Conservation (phyloP, 2,888 invertebrate species). For the Nycteola revayana region DNA sequence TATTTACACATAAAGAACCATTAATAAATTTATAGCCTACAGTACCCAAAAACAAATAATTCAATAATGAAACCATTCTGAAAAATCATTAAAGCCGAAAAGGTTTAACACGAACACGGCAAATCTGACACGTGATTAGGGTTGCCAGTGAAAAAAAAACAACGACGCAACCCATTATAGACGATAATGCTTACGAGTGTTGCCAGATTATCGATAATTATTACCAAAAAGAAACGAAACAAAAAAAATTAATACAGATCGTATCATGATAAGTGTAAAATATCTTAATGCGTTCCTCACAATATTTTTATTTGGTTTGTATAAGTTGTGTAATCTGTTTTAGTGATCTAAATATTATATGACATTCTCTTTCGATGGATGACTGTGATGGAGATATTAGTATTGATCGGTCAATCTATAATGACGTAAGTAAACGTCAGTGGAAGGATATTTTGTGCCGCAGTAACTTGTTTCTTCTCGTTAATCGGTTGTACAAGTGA, state of each 20-base stretch:
- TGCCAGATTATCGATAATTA: slow-evolving; percentile 81
- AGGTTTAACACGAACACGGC: slow-evolving; percentile 58
- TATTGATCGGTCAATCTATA: slow-evolving; percentile 67
- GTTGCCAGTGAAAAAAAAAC: slow-evolving; percentile 71
- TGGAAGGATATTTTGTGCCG: slow-evolving; percentile 56
- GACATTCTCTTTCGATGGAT: slow-evolving; percentile 46
- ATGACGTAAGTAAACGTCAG: slow-evolving; percentile 21
- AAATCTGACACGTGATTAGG: slow-evolving; percentile 81
- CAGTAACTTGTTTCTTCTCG: slow-evolving; percentile 51
- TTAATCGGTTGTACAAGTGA: slow-evolving; percentile 59
- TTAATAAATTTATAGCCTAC: too few relatives aligned
- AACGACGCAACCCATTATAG: slow-evolving; percentile 70
- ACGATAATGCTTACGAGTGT: slow-evolving; percentile 57
- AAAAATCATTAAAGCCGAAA: slow-evolving; percentile 63
- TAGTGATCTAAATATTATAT: slow-evolving; percentile 66
- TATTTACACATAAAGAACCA: too few relatives aligned
- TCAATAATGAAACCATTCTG: slow-evolving; percentile 61
- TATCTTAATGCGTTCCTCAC: slow-evolving; percentile 75
- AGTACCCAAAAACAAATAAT: slow-evolving; percentile 47
- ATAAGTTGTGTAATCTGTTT: slow-evolving; percentile 51
- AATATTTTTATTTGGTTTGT: slow-evolving; percentile 79
- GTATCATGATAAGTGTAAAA: slow-evolving; percentile 67
- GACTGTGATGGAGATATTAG: slow-evolving; percentile 49
- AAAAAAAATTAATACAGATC: slow-evolving; percentile 55
- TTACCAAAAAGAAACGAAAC: slow-evolving; percentile 64